Evolutionary conservation across 2,888 invertebrate species (phyloP), one percentile per base, ranked within the genome.

Genomic region (Imbricaverruca yamaguchii): DNA sequence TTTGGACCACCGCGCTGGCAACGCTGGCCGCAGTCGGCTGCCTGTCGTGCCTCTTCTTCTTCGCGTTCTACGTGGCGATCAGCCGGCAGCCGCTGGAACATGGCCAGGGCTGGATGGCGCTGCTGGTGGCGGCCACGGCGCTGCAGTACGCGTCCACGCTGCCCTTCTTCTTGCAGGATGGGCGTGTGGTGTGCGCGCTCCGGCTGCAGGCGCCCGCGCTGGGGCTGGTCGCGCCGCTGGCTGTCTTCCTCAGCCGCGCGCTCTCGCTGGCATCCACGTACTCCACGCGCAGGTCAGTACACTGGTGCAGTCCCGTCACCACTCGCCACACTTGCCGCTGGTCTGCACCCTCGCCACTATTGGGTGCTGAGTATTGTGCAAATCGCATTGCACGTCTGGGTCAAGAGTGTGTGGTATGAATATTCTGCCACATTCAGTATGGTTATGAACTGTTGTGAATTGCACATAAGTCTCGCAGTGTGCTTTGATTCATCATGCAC

Each of bases 171-270:
- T 56, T 78, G 56, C 78, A n/a, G 1, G 10, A 18, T 8, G 23
- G 56, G 13, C 78, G 56, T 9, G n/a, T 78, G n/a, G 56, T 78
- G 78, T 78, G 78, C 78, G 78, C 55, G n/a, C n/a, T 78, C 21
- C 55, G 78, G 15, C 56, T 78, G 57, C 78, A 78, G 78, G 78
- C 78, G n/a, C 78, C 78, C n/a, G 78, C 78, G n/a, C 78, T 78
- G 56, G 78, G 56, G 9, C 55, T 55, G 55, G 78, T 23, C n/a
- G 78, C 56, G n/a, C 78, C 55, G 11, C 78, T 78, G 55, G 55
- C 78, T 11, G 78, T 57, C n/a, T n/a, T 78, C 56, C 56, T 78
- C 56, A 78, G 78, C 78, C 13, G 78, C 23, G 55, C 78, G 56
- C 78, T 78, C 56, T 78, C 55, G 7, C 57, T 78, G 56, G 57